phyloP scores from a whole-genome alignment of 2,113 vertebrate species.

The Cettia cetti region DNA sequence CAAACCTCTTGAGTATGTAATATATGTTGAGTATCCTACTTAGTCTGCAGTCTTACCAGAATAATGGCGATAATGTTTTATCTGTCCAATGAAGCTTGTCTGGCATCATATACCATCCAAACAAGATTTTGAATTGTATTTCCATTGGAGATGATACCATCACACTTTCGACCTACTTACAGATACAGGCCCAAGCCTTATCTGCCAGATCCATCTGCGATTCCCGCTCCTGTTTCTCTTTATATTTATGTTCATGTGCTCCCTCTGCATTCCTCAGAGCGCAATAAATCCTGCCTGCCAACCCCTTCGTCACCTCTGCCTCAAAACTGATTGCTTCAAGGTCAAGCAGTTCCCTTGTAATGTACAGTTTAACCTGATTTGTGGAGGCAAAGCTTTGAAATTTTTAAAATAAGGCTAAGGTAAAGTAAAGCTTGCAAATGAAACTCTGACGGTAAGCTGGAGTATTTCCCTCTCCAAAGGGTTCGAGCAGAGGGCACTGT shows the following conservation, averaged over 20 bases:
- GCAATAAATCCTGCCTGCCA: constrained; percentile 60
- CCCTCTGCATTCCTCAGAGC: constrained; percentile 51
- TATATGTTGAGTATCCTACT: constrained; percentile 23
- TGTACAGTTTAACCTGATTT: constrained; percentile 74
- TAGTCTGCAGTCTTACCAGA: constrained; percentile 11
- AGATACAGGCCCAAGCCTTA: constrained; percentile 41
- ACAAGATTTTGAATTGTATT: constrained; percentile 41
- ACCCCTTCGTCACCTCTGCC: constrained; percentile 60
- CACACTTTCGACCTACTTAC: constrained; percentile 45
- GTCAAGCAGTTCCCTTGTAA: constrained; percentile 69
- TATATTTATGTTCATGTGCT: constrained; percentile 58
- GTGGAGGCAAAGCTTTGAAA: constrained; percentile 66
- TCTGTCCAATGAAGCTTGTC: constrained; percentile 28
- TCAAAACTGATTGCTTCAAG: constrained; percentile 70
- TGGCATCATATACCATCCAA: constrained; percentile 14
- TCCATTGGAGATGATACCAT: constrained; percentile 11
- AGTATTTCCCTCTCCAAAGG: constrained; percentile 39
- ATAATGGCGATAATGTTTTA: constrained; percentile 45
- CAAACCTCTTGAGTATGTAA: neutral
- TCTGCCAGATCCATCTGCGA: constrained; percentile 53
- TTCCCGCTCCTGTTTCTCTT: constrained; percentile 55
- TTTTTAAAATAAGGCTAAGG: constrained; percentile 69
- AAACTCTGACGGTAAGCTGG: constrained; percentile 55
- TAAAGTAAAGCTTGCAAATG: constrained; percentile 66
- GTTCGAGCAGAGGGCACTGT: constrained; percentile 41